Conservation (phyloP, 2,113 vertebrate species). For the Dipodomys stephensi region DNA sequence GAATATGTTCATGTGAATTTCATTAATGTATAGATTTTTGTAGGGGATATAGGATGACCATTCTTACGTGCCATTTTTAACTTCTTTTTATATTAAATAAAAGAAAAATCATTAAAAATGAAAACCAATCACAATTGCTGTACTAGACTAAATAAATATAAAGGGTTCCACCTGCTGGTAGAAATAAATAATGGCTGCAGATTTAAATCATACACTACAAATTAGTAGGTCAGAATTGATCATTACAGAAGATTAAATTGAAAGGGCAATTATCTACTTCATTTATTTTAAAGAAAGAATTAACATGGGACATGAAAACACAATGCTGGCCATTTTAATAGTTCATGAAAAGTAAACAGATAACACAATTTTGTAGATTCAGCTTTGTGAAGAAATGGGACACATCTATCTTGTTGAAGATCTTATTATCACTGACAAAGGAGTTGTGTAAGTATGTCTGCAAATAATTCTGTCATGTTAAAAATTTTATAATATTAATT, state of each 20-base stretch:
- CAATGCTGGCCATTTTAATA: neutral
- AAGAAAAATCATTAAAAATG: slow-evolving; percentile 67
- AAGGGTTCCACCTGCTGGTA: slow-evolving; percentile 87
- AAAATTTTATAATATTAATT: neutral
- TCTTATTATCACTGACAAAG: slow-evolving; percentile 22
- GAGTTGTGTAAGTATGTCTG: neutral
- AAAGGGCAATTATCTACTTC: neutral
- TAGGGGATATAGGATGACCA: neutral
- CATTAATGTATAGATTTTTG: slow-evolving; percentile 44
- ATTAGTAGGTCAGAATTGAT: slow-evolving; percentile 41
- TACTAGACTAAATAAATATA: slow-evolving; percentile 73
- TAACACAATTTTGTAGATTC: neutral
- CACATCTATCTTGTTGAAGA: neutral
- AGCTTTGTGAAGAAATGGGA: neutral
- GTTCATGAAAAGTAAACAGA: neutral
- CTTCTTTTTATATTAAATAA: slow-evolving; percentile 67
- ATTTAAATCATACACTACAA: slow-evolving; percentile 36
- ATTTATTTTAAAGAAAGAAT: slow-evolving; percentile 17
- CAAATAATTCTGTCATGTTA: slow-evolving; percentile 5
- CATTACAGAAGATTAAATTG: slow-evolving; percentile 34
- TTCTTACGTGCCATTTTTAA: slow-evolving; percentile 12
- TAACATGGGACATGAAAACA: neutral
- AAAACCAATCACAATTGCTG: slow-evolving; percentile 48
- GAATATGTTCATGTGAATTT: slow-evolving; percentile 63
- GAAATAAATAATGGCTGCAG: slow-evolving; percentile 69